Base-by-base conservation (phyloP, 2,113 vertebrate species). In the Potamarius usumacintae region DNA sequence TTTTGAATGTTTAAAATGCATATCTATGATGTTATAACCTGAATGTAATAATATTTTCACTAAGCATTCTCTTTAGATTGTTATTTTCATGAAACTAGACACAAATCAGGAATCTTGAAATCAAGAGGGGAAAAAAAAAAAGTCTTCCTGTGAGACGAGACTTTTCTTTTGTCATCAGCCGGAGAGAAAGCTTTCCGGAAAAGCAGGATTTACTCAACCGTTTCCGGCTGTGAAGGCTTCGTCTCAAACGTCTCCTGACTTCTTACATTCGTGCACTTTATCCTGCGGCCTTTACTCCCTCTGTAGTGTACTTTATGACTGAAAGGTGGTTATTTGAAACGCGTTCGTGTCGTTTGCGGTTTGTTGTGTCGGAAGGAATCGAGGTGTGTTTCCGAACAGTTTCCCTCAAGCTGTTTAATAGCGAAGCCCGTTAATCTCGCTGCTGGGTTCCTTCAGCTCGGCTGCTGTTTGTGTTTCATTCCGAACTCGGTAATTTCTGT, bases 91-190 rank as follows among this genome's bases (percentile, higher is more conserved):
- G 1, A 52, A 74, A 7, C 18, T 25, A 22, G 8, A 52, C 48
- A 22, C 18, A 12, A 74, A 71, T 18, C 17, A 8, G 5, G 17
- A 8, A 22, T 48, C 3, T 9, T 5, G 8, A 25, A 52, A 48
- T 48, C 15, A 48, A 74, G 22, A 74, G 20, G 42, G 8, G 12
- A n/a, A 14, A 7, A 25, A 14, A 52, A 25, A 14, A 78, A 48
- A 52, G 0, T 4, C 11, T 8, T 7, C 30, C 0, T 9, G 60
- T 42, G 55, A 82, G 17, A 82, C 34, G 22, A 7, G 62, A 83
- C 82, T 67, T 83, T 67, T 83, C 6, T 83, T 83, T 82, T 82
- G 60, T n/a, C 12, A 65, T 82, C 34, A 52, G 2, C 6, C 79
- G 79, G 79, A 82, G 3, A 42, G 42, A 3, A 42, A 42, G 2